Conservation (phyloP, 2,113 vertebrate genomes). For the Ceyx melanurus region DNA sequence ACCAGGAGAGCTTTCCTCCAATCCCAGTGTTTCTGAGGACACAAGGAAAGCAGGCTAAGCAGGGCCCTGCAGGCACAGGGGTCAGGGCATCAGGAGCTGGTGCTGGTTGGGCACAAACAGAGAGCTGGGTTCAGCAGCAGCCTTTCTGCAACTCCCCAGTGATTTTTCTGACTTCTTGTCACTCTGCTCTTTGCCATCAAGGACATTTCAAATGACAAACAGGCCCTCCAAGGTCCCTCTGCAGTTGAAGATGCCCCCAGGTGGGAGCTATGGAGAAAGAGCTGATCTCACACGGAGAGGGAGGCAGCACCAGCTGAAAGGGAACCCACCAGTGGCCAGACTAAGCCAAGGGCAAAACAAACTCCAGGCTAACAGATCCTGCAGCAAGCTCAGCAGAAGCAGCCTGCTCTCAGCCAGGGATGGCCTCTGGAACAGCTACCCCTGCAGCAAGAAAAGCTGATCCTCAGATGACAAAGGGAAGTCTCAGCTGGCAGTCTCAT, state of each 20-base stretch:
- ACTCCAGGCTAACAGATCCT: not conserved
- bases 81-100: not conserved
- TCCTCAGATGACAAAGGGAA: not conserved
- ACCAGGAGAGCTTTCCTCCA: not conserved
- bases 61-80: not conserved
- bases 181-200: not conserved
- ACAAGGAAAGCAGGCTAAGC: not conserved
- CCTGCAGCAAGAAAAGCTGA: not conserved
- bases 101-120: rapidly evolving
- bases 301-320: rapidly evolving
- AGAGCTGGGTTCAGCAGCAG: not conserved
- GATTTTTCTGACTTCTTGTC: conserved; percentile 16
- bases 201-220: conserved; percentile 4
- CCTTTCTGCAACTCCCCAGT: not conserved
- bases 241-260: not conserved
- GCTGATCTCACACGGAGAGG: not conserved
- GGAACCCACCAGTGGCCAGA: not conserved
- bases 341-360: not conserved
- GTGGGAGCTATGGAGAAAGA: not conserved
- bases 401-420: not conserved
- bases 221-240: not conserved
- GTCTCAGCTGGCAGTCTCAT: not conserved
- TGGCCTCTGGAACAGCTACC: not conserved
- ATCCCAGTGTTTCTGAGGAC: not conserved
- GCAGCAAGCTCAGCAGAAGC: not conserved